Evolutionary conservation across 2,888 invertebrate species (phyloP).

Genomic region (Phaedon cochleariae): DNA sequence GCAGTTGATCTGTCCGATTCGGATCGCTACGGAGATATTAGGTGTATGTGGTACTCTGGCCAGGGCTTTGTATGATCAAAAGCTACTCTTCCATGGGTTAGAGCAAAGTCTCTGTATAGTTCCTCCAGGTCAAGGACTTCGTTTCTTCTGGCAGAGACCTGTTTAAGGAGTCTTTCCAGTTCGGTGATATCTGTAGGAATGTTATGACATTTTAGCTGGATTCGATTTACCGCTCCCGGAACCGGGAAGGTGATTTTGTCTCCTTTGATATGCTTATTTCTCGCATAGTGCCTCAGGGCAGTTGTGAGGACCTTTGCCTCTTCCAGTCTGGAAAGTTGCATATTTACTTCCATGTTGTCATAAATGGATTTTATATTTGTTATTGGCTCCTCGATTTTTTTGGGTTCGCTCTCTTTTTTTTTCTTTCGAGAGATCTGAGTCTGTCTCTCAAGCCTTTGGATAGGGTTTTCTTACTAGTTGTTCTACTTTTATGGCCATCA

Average conservation of each 20-base stretch:
- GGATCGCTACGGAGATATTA: neutral
- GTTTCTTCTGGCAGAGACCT: neutral
- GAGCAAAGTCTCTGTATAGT: slow-evolving; percentile 4
- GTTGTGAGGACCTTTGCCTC: neutral
- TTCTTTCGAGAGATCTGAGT: slow-evolving; percentile 3
- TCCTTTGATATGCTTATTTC: neutral
- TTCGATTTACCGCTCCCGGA: neutral
- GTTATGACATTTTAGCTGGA: neutral
- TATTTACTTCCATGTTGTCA: neutral
- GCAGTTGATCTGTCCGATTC: neutral
- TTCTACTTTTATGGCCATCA: neutral
- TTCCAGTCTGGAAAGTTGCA: neutral
- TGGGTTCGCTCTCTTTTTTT: neutral
- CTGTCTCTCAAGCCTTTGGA: neutral
- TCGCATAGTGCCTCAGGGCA: slow-evolving; percentile 8
- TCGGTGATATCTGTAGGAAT: neutral
- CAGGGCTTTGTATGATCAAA: slow-evolving; percentile 2
- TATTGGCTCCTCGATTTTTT: neutral
- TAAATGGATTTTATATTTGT: neutral
- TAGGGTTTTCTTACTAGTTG: neutral
- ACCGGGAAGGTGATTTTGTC: neutral
- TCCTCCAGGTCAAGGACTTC: neutral
- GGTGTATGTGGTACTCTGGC: neutral
- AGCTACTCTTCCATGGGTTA: neutral
- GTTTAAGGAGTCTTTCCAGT: neutral